phyloP scores from a whole-genome alignment of 2,888 invertebrate species.

The Drosophila fungiperda region DNA sequence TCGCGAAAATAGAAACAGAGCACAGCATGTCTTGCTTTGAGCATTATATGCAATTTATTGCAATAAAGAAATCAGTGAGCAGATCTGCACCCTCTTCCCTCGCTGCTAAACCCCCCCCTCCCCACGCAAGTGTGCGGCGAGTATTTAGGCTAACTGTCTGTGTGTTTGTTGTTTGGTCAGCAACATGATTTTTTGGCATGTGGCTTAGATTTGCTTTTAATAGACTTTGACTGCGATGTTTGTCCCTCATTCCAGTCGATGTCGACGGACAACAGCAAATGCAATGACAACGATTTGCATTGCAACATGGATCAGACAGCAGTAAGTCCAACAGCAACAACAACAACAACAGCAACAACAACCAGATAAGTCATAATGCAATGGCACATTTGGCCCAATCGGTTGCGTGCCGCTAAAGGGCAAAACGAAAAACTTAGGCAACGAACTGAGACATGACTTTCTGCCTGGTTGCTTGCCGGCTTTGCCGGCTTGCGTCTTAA shows the following conservation, averaged over 20 bases:
- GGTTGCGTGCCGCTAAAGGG: conserved; percentile 62
- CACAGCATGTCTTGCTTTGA: conserved; percentile 18
- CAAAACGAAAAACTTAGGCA: conserved; percentile 72
- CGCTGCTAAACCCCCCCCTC: background rate
- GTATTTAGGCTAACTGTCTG: conserved; percentile 37
- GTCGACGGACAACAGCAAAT: conserved; percentile 19
- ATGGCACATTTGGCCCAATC: conserved; percentile 65
- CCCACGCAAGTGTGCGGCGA: conserved; percentile 9
- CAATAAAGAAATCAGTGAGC: conserved; percentile 62
- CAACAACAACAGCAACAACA: conserved; percentile 22
- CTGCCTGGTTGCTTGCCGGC: conserved; percentile 8
- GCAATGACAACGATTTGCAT: conserved; percentile 71
- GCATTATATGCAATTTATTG: conserved; percentile 65
- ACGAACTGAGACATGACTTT: conserved; percentile 52
- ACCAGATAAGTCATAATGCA: conserved; percentile 68
- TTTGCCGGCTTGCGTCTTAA: conserved; percentile 64
- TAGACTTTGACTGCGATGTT: conserved; percentile 68
- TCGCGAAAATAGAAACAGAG: conserved; percentile 60
- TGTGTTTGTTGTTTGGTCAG: conserved; percentile 50
- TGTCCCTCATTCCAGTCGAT: conserved; percentile 49
- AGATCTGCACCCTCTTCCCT: conserved; percentile 15
- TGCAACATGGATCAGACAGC: conserved; percentile 60
- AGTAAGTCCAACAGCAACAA: conserved; percentile 12
- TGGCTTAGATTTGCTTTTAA: conserved; percentile 79
- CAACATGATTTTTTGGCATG: conserved; percentile 73